Conservation (phyloP, 2,888 invertebrate genomes). For the Ligdia adustata region DNA sequence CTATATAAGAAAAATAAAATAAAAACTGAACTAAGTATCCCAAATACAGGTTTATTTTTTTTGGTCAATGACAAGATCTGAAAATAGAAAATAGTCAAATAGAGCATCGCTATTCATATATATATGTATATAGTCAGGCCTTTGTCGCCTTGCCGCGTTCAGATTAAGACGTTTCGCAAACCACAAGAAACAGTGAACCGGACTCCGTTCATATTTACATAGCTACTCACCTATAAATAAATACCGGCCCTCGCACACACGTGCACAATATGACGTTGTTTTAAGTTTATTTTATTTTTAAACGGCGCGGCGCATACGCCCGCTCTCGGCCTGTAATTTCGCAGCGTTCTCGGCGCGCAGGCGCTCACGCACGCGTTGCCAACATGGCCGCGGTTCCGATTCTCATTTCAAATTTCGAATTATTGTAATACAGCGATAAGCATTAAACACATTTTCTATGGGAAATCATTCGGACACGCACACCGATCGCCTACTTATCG, state of each 20-base stretch:
- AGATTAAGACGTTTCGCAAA: constrained; percentile 80
- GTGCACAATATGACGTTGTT: constrained; percentile 81
- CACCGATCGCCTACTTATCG: constrained; percentile 50
- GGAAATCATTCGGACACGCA: constrained; percentile 49
- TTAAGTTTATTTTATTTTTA: constrained; percentile 84
- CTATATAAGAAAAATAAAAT: too few relatives aligned
- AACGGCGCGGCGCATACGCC: constrained; percentile 68
- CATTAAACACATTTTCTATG: constrained; percentile 51
- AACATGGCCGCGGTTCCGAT: constrained; percentile 73
- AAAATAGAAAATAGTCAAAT: too few relatives aligned
- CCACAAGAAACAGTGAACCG: constrained; percentile 72
- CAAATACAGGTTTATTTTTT: too few relatives aligned
- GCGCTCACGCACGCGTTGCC: constrained; percentile 77
- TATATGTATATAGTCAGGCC: too few relatives aligned
- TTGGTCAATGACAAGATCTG: too few relatives aligned
- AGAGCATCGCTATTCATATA: too few relatives aligned
- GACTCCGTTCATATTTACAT: constrained; percentile 77
- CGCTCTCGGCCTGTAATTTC: constrained; percentile 79
- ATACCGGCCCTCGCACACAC: constrained; percentile 80
- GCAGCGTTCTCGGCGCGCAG: constrained; percentile 80
- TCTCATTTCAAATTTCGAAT: constrained; percentile 57
- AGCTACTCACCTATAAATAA: constrained; percentile 84
- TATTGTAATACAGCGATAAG: constrained; percentile 54
- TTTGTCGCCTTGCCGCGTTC: constrained; percentile 35
- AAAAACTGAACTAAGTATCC: too few relatives aligned